phyloP scores from a whole-genome alignment of 2,797 vertebrate genomes.

The Hypotaenidia okinawae region DNA sequence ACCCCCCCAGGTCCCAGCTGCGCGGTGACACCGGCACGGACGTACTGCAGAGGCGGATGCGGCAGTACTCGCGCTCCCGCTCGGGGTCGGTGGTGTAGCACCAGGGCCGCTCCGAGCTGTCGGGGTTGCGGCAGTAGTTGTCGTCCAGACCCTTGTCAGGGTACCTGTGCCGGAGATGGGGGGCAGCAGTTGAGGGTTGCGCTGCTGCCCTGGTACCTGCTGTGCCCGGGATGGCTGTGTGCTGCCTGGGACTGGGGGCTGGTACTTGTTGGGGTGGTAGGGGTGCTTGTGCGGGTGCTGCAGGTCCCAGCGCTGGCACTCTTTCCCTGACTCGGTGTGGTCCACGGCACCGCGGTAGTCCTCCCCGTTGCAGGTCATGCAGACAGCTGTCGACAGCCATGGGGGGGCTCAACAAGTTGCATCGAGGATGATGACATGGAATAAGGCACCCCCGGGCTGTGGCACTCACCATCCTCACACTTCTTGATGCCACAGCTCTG shows the following conservation, averaged over 20 bases:
- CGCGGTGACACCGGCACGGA: accelerated
- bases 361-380: constrained; percentile 93
- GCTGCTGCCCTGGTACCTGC: not conserved
- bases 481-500: constrained; percentile 91
- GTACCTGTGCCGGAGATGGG: constrained; percentile 78
- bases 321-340: constrained; percentile 84
- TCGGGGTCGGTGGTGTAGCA: constrained; percentile 89
- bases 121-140: constrained; percentile 97
- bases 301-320: constrained; percentile 98
- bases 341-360: constrained; percentile 91
- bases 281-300: constrained; percentile 92
- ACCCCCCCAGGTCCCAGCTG: not conserved
- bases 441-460: accelerated
- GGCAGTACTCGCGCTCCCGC: constrained; percentile 87
- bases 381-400: constrained; percentile 78
- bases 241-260: not conserved
- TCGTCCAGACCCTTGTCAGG: constrained; percentile 92
- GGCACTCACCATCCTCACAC: constrained; percentile 87
- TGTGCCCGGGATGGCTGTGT: accelerated
- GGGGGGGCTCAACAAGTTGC: not conserved
- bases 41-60: constrained; percentile 90
- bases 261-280: constrained; percentile 92
- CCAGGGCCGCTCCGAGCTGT: constrained; percentile 93
- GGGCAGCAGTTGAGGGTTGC: not conserved
- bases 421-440: accelerated